Percentiles rank a stretch among this genome's conserved stretches.
These are phyloP conservation scores for Phortica variegata DNA, from an alignment of 1,140 invertebrate species.

Conservation along the genomic window DNA sequence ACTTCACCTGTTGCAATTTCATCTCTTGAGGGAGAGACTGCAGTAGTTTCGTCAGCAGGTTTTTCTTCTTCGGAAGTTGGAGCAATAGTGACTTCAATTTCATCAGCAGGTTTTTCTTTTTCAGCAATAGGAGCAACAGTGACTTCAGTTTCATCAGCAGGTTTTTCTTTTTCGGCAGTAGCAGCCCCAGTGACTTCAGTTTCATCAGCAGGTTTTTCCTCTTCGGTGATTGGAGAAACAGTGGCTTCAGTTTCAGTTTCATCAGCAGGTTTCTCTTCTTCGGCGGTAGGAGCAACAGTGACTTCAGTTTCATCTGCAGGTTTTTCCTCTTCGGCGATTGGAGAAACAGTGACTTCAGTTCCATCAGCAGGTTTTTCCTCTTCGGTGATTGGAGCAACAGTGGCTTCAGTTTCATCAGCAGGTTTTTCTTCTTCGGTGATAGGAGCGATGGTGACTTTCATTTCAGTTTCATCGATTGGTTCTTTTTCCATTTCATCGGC, in stretches of 20 bases:
- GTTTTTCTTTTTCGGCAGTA: constrained; percentile 13
- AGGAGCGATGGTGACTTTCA: constrained; percentile 1
- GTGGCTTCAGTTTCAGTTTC: constrained; percentile 1
- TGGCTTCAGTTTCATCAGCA: constrained; percentile 12
- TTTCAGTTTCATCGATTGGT: neutral
- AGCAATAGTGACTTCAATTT: constrained; percentile 4
- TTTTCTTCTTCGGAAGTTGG: constrained; percentile 10
- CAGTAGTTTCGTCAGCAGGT: constrained; percentile 16
- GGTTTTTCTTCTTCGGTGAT: constrained; percentile 12
- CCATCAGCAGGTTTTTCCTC: neutral
- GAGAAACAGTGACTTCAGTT: constrained; percentile 1
- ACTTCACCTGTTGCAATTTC: constrained; percentile 14
- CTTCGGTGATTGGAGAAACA: neutral
- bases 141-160: neutral
- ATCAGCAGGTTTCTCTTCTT: constrained; percentile 3
- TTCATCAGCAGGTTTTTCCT: constrained; percentile 4
- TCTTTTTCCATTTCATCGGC: constrained; percentile 3
- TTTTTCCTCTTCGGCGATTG: constrained; percentile 11
- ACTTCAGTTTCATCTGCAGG: constrained; percentile 10
- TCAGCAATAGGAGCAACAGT: neutral
- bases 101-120: neutral
- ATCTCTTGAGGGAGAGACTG: constrained; percentile 15
- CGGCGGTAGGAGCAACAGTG: constrained; percentile 22
- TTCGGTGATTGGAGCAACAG: constrained; percentile 21
- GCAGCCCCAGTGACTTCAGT: constrained; percentile 7